These are phyloP conservation scores for Harpalus rufipes DNA, from an alignment of 2,888 invertebrate genomes.

Conservation along the genomic window DNA sequence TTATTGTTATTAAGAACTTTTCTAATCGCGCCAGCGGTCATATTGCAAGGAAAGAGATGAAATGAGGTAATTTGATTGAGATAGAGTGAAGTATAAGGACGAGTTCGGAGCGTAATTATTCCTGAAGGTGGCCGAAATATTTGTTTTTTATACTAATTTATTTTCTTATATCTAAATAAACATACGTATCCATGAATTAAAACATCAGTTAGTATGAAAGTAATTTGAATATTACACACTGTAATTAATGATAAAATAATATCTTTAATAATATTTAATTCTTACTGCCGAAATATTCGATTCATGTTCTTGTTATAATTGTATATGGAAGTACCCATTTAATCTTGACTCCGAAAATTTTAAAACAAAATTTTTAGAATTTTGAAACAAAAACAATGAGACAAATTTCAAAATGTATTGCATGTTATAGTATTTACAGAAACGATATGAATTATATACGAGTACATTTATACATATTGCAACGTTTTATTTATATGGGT, in stretches of 20 bases:
- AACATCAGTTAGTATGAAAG: background rate
- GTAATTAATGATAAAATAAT: background rate
- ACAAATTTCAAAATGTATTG: too few species aligned
- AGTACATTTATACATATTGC: too few species aligned
- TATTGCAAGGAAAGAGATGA: conserved; percentile 21
- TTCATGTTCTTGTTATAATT: too few species aligned
- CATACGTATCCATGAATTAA: conserved; percentile 13
- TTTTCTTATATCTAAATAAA: conserved; percentile 16
- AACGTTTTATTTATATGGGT: too few species aligned
- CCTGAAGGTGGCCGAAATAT: conserved; percentile 35
- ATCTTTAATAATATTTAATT: background rate
- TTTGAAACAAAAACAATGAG: too few species aligned
- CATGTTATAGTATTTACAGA: too few species aligned
- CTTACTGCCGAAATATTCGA: background rate
- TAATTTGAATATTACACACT: background rate
- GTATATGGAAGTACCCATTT: too few species aligned
- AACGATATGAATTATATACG: too few species aligned
- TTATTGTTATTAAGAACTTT: conserved; percentile 45
- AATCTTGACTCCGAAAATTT: too few species aligned
- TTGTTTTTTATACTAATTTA: conserved; percentile 20
- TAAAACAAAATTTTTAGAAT: too few species aligned
- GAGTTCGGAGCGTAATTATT: conserved; percentile 5
- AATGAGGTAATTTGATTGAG: conserved; percentile 51
- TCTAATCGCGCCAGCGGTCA: conserved; percentile 12
- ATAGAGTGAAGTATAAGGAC: conserved; percentile 46